Base-by-base conservation (phyloP, 2,113 vertebrate species). In the Danionella cerebrum region DNA sequence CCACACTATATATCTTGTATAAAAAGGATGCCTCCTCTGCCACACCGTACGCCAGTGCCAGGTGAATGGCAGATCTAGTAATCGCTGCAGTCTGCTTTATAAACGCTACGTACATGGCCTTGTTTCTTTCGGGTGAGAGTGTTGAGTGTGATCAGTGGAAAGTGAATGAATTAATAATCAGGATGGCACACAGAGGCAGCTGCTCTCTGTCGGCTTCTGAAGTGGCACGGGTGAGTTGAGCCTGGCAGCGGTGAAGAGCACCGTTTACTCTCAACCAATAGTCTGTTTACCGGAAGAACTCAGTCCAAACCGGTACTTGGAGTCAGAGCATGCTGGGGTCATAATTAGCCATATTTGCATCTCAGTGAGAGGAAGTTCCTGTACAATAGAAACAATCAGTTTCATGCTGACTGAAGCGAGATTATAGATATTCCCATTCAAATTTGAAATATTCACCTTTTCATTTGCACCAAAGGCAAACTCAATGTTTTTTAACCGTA, bases 111-210 rank as follows among this genome's bases (percentile, higher is more conserved):
- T 65, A 58, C 59, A 45, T 69, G 55, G 67, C 55, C 68, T 47
- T 54, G 53, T 45, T 9, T 31, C 24, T 5, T 22, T 10, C 24
- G 9, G 60, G 65, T 73, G 73, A 62, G 60, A 54, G 48, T 72
- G 52, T 16, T 67, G 50, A 55, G 14, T 75, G 57, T 72, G 79
- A 83, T 78, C 81, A 62, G 65, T 79, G 75, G 69, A 80, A 78
- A 81, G 71, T 75, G 66, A 65, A 82, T 86, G 74, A 84, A 83
- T 87, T 76, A 87, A 77, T 84, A 55, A 88, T 76, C 25, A 59
- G 4, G 4, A 50, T 52, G 31, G 70, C 42, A 14, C 19, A 70
- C 47, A 59, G 57, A 60, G 59, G 62, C 72, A 52, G 70, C 73
- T 72, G 75, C 45, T 73, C 62, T 60, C 69, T 38, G 58, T 47